Evolutionary conservation across 2,888 invertebrate species (phyloP).

Genomic region (Drosophila atroscutellata): DNA sequence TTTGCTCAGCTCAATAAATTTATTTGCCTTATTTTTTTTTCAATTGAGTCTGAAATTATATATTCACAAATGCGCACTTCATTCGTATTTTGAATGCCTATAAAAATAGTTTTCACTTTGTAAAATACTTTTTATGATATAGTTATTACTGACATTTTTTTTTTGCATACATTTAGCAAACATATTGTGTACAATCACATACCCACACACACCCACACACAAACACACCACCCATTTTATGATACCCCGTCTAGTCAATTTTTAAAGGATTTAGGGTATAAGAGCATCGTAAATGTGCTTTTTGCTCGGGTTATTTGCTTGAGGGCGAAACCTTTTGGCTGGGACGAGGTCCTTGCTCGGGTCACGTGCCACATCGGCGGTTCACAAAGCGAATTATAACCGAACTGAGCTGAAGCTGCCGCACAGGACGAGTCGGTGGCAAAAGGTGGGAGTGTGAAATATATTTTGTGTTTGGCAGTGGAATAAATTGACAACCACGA

Average conservation of each 20-base stretch:
- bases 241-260: neutral
- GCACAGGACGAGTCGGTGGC: constrained; percentile 8
- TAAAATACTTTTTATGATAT: neutral
- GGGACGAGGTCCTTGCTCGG: constrained; percentile 19
- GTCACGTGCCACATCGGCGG: constrained; percentile 46
- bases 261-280: constrained; percentile 14
- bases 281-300: constrained; percentile 21
- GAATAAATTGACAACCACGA: constrained; percentile 43
- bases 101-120: neutral
- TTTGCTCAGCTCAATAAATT: neutral
- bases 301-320: constrained; percentile 13
- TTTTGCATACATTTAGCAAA: neutral
- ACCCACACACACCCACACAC: neutral
- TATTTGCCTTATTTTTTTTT: neutral
- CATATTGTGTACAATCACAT: neutral
- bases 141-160: neutral
- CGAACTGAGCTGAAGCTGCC: constrained; percentile 9
- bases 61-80: neutral
- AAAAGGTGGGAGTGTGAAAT: constrained; percentile 17
- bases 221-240: neutral
- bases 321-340: neutral
- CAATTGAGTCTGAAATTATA: neutral
- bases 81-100: neutral
- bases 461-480: constrained; percentile 33
- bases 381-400: constrained; percentile 34